These are phyloP conservation scores for Sphinx pinastri DNA, from an alignment of 2,888 invertebrate species.

Conservation along the genomic window DNA sequence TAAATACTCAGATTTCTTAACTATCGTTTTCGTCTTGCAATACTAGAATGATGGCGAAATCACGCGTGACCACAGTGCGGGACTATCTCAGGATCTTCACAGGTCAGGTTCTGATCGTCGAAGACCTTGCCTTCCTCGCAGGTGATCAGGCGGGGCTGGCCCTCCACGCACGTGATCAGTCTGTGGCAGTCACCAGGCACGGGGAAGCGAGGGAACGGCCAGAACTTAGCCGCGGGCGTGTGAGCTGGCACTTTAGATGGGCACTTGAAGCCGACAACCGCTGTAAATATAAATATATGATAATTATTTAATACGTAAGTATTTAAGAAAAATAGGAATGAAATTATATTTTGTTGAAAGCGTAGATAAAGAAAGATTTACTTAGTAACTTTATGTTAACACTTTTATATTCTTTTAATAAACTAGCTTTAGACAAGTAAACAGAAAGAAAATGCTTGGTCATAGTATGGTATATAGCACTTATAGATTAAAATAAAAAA, in stretches of 20 bases:
- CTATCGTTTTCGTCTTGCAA: conserved; percentile 64
- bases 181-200: conserved; percentile 94
- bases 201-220: conserved; percentile 96
- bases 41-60: conserved; percentile 43
- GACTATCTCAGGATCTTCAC: conserved; percentile 89
- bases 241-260: conserved; percentile 92
- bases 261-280: conserved; percentile 96
- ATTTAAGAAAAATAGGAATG: not conserved
- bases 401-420: no score
- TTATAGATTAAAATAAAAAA: no score
- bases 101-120: conserved; percentile 92
- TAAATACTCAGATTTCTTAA: conserved; percentile 4
- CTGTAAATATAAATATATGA: conserved; percentile 70
- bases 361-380: no score
- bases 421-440: no score
- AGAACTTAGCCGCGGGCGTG: conserved; percentile 93
- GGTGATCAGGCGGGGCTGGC: conserved; percentile 92
- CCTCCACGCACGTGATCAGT: conserved; percentile 95
- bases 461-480: no score
- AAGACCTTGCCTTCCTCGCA: conserved; percentile 95
- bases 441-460: no score
- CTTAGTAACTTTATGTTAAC: no score
- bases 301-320: not conserved
- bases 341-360: not conserved
- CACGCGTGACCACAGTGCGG: conserved; percentile 77